These are phyloP conservation scores for Rotaria magnacalcarata DNA, from an alignment of 2,888 invertebrate species.

Conservation along the genomic window DNA sequence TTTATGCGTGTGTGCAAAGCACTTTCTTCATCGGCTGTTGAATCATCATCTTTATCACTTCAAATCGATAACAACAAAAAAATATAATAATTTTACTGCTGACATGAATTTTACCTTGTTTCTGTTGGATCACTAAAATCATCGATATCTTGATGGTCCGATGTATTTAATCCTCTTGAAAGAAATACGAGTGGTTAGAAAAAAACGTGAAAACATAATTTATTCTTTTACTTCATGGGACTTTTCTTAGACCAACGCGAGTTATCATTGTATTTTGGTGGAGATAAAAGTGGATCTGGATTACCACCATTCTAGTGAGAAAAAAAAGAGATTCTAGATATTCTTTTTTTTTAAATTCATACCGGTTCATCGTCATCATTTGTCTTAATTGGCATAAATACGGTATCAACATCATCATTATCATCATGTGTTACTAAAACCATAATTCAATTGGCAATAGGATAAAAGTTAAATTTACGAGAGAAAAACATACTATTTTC, in stretches of 20 bases:
- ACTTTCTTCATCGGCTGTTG: slow-evolving; percentile 28
- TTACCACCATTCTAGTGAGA: not conserved
- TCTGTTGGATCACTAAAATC: slow-evolving; percentile 25
- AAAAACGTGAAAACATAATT: not conserved
- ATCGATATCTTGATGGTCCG: not conserved
- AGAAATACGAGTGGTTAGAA: not conserved
- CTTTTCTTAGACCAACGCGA: slow-evolving; percentile 1
- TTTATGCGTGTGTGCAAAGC: not conserved
- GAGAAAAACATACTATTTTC: not conserved
- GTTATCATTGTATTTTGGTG: not conserved
- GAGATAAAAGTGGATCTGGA: slow-evolving; percentile 3
- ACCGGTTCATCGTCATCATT: not conserved
- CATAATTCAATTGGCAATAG: too few species aligned
- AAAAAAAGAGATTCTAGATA: not conserved
- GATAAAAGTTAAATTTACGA: not conserved
- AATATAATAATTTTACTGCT: not conserved
- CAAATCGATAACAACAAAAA: not conserved
- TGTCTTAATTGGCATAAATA: slow-evolving; percentile 30
- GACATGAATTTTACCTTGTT: not conserved
- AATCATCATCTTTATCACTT: slow-evolving; percentile 36
- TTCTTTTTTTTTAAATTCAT: not conserved
- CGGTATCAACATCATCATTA: slow-evolving; percentile 14
- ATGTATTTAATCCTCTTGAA: not conserved
- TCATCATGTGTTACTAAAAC: not conserved
- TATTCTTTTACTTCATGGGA: not conserved